Conservation (phyloP, 2,888 invertebrate genomes). For the Odontocerum albicorne region DNA sequence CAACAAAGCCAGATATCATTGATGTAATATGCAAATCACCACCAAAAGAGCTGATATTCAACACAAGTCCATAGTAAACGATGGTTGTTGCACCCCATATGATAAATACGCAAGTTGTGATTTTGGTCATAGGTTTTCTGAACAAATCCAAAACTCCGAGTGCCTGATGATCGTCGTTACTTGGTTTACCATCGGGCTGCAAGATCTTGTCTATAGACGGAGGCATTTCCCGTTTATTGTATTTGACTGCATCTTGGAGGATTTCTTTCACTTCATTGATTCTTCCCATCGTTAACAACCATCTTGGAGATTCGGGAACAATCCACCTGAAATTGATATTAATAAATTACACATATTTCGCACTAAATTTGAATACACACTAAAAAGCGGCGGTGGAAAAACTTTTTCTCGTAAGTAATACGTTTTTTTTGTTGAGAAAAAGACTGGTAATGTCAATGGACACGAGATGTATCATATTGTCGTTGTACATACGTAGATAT, state of each 20-base stretch:
- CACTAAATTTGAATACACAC: background rate
- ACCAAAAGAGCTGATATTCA: constrained; percentile 74
- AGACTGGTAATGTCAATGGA: too few species aligned
- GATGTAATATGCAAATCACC: constrained; percentile 76
- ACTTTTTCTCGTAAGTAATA: too few species aligned
- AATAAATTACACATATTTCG: background rate
- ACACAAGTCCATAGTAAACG: constrained; percentile 74
- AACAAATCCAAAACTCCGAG: constrained; percentile 67
- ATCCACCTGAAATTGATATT: constrained; percentile 62
- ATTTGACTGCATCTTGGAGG: constrained; percentile 64
- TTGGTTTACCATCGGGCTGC: constrained; percentile 53
- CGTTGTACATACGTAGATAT: background rate
- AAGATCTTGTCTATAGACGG: constrained; percentile 70
- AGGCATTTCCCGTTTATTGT: constrained; percentile 66
- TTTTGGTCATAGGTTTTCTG: constrained; percentile 65
- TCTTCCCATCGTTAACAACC: constrained; percentile 72
- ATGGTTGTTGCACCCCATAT: constrained; percentile 80
- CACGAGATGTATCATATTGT: background rate
- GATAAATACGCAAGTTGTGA: constrained; percentile 69
- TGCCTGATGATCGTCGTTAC: constrained; percentile 51
- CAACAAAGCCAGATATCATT: constrained; percentile 73
- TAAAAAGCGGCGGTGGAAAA: too few species aligned
- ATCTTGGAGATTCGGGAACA: constrained; percentile 78
- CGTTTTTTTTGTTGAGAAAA: too few species aligned
- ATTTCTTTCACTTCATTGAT: constrained; percentile 69